Conservation (phyloP, 2,888 invertebrate genomes). For the Lasioglossum lativentre region DNA sequence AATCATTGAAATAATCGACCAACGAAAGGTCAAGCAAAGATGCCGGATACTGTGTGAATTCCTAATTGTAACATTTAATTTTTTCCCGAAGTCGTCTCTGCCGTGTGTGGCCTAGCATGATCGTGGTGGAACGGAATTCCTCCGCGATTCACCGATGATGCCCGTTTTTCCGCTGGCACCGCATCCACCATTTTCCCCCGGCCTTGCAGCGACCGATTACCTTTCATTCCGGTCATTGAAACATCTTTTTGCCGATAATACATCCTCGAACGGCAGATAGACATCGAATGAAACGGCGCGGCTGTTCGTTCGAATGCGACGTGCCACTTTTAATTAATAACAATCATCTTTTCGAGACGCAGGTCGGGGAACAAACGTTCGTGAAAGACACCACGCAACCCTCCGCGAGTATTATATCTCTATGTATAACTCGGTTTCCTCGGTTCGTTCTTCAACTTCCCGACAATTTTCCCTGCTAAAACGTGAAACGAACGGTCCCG, state of each 20-base stretch:
- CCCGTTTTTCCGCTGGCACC: background rate
- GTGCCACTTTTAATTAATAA: background rate
- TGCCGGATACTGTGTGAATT: background rate
- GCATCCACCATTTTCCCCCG: background rate
- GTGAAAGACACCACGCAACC: background rate
- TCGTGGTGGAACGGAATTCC: constrained; percentile 1
- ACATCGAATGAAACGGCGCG: background rate
- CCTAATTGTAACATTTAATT: background rate
- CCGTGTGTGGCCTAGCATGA: background rate
- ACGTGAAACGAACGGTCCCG: constrained; percentile 23
- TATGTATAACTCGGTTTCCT: background rate
- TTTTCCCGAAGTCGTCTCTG: background rate
- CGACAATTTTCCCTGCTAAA: background rate
- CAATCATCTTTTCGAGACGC: no score
- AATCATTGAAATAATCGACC: no score
- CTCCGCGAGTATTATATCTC: background rate
- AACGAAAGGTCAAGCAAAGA: no score
- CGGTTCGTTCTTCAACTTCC: background rate
- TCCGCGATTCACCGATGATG: background rate
- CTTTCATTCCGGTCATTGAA: background rate
- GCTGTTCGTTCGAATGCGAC: no score
- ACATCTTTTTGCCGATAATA: background rate
- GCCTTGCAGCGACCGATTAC: background rate
- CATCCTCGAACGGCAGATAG: background rate
- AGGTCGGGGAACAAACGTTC: background rate